Conservation (phyloP, 2,113 vertebrate genomes). For the Ameiurus melas region DNA sequence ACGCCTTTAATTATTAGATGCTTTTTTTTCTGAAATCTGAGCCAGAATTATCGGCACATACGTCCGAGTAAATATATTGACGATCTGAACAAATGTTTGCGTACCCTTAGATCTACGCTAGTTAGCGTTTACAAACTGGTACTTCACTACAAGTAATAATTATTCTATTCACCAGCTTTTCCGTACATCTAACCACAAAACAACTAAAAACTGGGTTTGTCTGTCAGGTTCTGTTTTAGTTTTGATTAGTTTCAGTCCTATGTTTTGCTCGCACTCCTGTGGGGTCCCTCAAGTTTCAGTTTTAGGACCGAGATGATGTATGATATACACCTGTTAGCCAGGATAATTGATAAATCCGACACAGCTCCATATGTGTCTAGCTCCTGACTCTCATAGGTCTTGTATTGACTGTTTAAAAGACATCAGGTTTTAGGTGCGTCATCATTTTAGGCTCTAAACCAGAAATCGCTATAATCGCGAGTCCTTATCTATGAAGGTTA, state of each 20-base stretch:
- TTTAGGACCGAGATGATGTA: background rate
- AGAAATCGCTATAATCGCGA: background rate
- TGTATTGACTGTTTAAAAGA: slow-evolving; percentile 7
- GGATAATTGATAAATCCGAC: background rate
- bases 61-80: background rate
- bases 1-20: background rate
- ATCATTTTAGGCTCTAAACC: background rate
- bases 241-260: background rate
- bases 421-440: background rate
- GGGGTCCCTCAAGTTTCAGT: background rate
- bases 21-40: background rate
- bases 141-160: background rate
- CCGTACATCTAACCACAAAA: background rate
- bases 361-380: background rate
- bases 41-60: background rate
- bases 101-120: background rate
- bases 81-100: background rate
- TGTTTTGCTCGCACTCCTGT: background rate
- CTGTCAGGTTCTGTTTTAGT: background rate
- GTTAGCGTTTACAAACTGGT: background rate
- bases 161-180: background rate
- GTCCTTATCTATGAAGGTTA: background rate
- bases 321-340: background rate
- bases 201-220: background rate
- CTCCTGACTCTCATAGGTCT: background rate